Conservation (phyloP, 2,113 vertebrate genomes). For the Sturnus vulgaris region DNA sequence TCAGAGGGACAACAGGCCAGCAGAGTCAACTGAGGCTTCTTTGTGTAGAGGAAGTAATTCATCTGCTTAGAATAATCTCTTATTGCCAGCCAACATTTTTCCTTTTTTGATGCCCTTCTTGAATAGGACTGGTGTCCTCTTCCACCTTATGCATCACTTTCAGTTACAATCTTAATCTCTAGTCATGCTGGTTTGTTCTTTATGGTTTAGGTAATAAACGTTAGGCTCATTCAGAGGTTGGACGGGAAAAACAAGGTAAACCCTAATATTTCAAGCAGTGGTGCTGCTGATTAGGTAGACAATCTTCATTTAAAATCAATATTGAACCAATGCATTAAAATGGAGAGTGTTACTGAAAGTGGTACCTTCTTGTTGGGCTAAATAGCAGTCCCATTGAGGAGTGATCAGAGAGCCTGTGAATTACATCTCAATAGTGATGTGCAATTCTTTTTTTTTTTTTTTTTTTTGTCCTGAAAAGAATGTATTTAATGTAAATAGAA, state of each 20-base stretch:
- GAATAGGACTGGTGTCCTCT: not conserved
- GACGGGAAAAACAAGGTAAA: not conserved
- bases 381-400: not conserved
- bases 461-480: not conserved
- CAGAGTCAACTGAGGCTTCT: not conserved
- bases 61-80: not conserved
- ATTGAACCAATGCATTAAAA: not conserved
- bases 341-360: not conserved
- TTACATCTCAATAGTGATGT: not conserved
- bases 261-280: not conserved
- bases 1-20: not conserved
- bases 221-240: not conserved
- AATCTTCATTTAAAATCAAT: not conserved
- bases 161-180: not conserved
- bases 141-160: not conserved
- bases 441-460: not conserved
- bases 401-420: not conserved
- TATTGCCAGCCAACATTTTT: not conserved
- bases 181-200: not conserved
- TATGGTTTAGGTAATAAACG: not conserved
- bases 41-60: not conserved
- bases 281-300: not conserved
- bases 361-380: not conserved
- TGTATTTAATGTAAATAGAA: not conserved
- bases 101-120: not conserved